Percentiles rank a stretch among this genome's conserved stretches.
Evolutionary conservation across 2,888 invertebrate genomes (phyloP).

Genomic region (Habroteleia sp.): DNA sequence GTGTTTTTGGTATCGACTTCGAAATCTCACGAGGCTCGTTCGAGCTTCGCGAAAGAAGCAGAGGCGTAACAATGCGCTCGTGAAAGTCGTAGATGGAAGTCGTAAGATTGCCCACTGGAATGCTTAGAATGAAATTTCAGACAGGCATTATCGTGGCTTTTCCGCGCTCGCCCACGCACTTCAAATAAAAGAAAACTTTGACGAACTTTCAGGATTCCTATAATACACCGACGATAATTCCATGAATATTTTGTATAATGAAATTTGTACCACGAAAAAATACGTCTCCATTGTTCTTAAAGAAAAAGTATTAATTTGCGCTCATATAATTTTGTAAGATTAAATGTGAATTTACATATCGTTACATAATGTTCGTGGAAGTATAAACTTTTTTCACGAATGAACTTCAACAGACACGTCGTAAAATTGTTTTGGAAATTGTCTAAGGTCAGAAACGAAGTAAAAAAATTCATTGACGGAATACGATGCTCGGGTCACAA

Average conservation of each 20-base stretch:
- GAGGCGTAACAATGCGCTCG: conserved; percentile 63
- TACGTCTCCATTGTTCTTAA: too few relatives aligned
- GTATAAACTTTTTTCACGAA: neutral
- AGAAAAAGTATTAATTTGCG: too few relatives aligned
- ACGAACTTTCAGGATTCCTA: conserved; percentile 52
- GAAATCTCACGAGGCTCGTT: conserved; percentile 64
- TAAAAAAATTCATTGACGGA: conserved; percentile 29
- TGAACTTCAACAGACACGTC: too few relatives aligned
- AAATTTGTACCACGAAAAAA: conserved; percentile 1
- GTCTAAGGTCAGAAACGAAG: conserved; percentile 26
- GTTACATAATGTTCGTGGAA: neutral
- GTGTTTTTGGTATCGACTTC: conserved; percentile 62
- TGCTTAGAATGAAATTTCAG: conserved; percentile 54
- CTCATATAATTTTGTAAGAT: too few relatives aligned
- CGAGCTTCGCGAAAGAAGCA: conserved; percentile 59
- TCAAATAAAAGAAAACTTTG: conserved; percentile 52
- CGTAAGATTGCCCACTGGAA: conserved; percentile 55
- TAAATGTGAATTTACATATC: neutral
- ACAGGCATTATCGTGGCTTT: conserved; percentile 52
- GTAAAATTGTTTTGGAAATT: conserved; percentile 15
- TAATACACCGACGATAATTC: conserved; percentile 29
- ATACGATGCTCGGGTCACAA: conserved; percentile 3
- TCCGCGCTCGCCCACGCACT: conserved; percentile 41
- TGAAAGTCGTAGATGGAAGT: conserved; percentile 61
- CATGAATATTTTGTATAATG: conserved; percentile 15